Conservation (phyloP, 2,888 invertebrate species). For the Aelia acuminata region DNA sequence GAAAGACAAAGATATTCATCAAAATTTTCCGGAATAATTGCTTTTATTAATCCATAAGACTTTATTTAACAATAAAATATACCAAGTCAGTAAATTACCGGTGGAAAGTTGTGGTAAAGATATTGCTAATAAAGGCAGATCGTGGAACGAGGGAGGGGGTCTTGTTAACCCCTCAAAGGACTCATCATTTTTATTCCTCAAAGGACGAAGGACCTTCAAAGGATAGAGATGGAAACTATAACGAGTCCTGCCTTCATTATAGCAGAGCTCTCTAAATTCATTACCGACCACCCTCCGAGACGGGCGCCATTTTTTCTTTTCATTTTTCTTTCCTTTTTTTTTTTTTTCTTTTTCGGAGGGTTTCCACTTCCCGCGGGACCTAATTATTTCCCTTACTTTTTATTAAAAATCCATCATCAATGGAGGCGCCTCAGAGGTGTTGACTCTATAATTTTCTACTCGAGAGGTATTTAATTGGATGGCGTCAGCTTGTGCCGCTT, state of each 20-base stretch:
- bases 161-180: conserved; percentile 44
- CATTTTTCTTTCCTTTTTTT: not conserved
- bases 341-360: not conserved
- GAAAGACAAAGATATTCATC: not conserved
- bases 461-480: conserved; percentile 43
- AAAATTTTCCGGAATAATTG: not conserved
- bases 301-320: conserved; percentile 38
- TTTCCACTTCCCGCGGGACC: conserved; percentile 42
- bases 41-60: not conserved
- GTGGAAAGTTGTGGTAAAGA: conserved; percentile 1
- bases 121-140: conserved; percentile 35
- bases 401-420: conserved; percentile 51
- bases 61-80: conserved; percentile 1
- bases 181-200: conserved; percentile 51
- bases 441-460: conserved; percentile 28
- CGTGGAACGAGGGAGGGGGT: not conserved
- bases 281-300: conserved; percentile 18
- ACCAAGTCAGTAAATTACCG: conserved; percentile 5
- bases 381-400: conserved; percentile 43
- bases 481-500: conserved; percentile 28
- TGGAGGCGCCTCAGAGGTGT: conserved; percentile 4
- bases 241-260: conserved; percentile 40
- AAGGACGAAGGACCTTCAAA: conserved; percentile 39
- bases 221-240: conserved; percentile 42
- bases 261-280: conserved; percentile 39